Evolutionary conservation across 2,113 vertebrate species (phyloP).

Genomic region (Otus sunia): DNA sequence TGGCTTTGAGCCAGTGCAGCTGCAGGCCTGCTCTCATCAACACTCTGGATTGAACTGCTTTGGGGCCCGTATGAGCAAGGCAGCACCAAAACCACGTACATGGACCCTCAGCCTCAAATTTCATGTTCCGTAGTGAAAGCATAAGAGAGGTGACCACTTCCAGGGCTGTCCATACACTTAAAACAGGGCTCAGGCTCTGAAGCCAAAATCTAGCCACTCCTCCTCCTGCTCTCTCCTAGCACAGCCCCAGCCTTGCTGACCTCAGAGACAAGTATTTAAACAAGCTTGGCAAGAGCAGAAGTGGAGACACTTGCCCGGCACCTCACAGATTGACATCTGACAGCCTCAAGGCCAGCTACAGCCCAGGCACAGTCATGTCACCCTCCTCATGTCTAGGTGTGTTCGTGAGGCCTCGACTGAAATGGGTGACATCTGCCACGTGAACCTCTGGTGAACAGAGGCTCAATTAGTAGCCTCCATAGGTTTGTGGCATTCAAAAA

Average conservation of each 20-base stretch:
- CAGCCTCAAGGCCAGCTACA: background rate
- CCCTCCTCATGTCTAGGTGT: background rate
- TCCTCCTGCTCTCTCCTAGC: background rate
- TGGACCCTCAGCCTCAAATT: background rate
- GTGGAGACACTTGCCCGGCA: background rate
- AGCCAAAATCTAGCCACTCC: background rate
- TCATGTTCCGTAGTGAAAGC: background rate
- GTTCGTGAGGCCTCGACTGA: background rate
- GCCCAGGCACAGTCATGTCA: background rate
- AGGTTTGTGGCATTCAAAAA: background rate
- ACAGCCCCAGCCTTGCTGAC: background rate
- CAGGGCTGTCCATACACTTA: background rate
- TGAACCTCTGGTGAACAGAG: background rate
- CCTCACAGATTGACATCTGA: background rate
- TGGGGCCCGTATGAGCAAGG: background rate
- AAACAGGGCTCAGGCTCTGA: background rate
- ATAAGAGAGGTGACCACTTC: background rate
- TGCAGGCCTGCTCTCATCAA: background rate
- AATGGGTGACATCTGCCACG: accelerated
- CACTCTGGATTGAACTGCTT: background rate
- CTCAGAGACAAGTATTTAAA: background rate
- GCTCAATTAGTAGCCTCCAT: background rate
- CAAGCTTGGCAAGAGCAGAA: background rate
- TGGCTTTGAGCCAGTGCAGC: background rate
- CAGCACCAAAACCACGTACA: background rate